Evolutionary conservation across 2,888 invertebrate species (phyloP).

Genomic region (Neoascia interrupta): DNA sequence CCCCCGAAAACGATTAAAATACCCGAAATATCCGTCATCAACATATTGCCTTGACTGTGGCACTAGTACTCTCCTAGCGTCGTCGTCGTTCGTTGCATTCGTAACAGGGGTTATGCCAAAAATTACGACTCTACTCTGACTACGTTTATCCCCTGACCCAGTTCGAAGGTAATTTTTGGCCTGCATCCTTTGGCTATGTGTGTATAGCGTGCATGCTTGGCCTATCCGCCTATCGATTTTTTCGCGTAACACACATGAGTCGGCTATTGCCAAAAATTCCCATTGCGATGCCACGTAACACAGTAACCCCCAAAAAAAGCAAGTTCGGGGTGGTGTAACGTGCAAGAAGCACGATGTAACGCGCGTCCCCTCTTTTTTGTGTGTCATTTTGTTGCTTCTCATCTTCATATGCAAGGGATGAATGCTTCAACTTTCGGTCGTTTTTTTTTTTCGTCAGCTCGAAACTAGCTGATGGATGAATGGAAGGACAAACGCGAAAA

Average conservation of each 20-base stretch:
- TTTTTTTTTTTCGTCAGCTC: not conserved
- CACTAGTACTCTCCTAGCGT: too few species aligned
- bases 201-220: conserved; percentile 30
- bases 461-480: conserved; percentile 27
- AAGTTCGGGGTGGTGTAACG: too few species aligned
- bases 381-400: conserved; percentile 20
- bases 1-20: conserved; percentile 26
- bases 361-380: conserved; percentile 17
- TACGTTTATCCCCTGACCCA: conserved; percentile 54
- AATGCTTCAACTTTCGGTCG: not conserved
- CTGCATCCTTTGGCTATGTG: conserved; percentile 34
- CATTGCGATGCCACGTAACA: conserved; percentile 42
- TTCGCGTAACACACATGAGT: conserved; percentile 43
- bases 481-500: conserved; percentile 12
- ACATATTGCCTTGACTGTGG: conserved; percentile 29
- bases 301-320: conserved; percentile 48
- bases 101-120: conserved; percentile 46
- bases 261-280: conserved; percentile 58
- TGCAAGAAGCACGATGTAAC: conserved; percentile 27
- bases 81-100: too few species aligned
- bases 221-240: conserved; percentile 60
- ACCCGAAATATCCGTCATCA: conserved; percentile 45
- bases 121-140: conserved; percentile 32
- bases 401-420: conserved; percentile 35
- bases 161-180: conserved; percentile 42